Evolutionary conservation across 1,140 invertebrate species (phyloP), one percentile per base, ranked within the genome.

Genomic region (Coboldia fuscipes): DNA sequence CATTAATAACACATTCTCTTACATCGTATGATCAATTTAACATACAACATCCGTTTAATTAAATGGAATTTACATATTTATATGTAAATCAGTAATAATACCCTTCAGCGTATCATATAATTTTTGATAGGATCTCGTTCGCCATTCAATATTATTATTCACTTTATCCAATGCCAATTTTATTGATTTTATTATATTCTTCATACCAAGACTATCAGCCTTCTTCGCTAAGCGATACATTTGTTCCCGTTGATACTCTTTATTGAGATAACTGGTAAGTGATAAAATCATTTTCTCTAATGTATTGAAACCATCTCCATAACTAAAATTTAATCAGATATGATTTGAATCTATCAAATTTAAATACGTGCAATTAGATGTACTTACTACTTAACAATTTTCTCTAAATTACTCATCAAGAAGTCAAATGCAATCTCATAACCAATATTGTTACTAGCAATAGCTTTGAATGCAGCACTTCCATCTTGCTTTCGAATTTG

Each of bases 401-500:
- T 37, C 15, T 50, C 40, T 36, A 58, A 64, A 33, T 66, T 46
- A 19, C 48, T 45, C 10, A 54, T 46, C 10, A 70, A 32, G 38
- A 58, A 71, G 16, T 65, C 52, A 12, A 66, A 56, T 6, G 58
- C 58, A n/a, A 58, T 39, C 30, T 65, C 50, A n/a, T 60, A 48
- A 13, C 65, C 65, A 38, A 56, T 46, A 9, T 49, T 51, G 38
- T 56, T 56, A 21, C 44, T 40, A 8, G 47, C 52, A 39, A 48
- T 60, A 34, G 34, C 42, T 36, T 33, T 54, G 57, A 37, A 72
- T 41, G 30, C 61, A 42, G 38, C 54, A 30, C 38, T 67, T 45
- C 26, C 60, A 45, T 68, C 64, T 45, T 68, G 66, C 36, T 58
- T 57, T 12, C 62, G 38, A 33, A 69, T 66, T 21, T 54, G 50